Conservation (phyloP, 2,888 invertebrate species). For the Drosophila birchii region DNA sequence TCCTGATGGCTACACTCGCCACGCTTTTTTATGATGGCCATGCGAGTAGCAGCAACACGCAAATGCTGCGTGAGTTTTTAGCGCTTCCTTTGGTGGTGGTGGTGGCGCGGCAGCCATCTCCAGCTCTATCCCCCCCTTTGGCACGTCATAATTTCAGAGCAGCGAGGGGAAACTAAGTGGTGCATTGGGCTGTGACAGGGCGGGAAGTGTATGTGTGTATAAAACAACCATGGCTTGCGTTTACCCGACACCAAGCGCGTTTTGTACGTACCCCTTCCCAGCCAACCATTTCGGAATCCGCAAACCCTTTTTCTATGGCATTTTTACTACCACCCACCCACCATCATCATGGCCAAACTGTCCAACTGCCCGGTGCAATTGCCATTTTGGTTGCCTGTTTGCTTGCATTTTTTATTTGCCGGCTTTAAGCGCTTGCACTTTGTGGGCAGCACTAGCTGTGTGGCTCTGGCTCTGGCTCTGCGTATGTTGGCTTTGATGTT, state of each 20-base stretch:
- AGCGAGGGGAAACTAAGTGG: constrained; percentile 39
- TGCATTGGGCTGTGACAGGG: constrained; percentile 16
- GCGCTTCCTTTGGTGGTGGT: constrained; percentile 28
- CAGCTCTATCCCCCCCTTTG: constrained; percentile 21
- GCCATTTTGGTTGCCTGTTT: constrained; percentile 76
- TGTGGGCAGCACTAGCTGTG: constrained; percentile 44
- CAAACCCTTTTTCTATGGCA: neutral
- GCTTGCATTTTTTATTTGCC: constrained; percentile 78
- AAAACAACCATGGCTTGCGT: constrained; percentile 69
- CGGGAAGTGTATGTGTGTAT: constrained; percentile 34
- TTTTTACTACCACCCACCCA: neutral
- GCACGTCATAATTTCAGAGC: constrained; percentile 73
- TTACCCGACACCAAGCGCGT: constrained; percentile 72
- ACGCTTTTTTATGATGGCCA: constrained; percentile 50
- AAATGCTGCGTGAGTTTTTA: constrained; percentile 72
- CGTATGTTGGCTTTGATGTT: constrained; percentile 57
- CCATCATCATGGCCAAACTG: constrained; percentile 32
- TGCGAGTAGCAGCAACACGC: constrained; percentile 67
- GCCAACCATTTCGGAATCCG: neutral
- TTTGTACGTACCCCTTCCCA: constrained; percentile 47
- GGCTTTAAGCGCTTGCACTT: constrained; percentile 76
- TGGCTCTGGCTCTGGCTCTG: constrained; percentile 17
- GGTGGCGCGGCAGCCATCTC: neutral
- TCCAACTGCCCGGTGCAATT: constrained; percentile 63
- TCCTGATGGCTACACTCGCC: constrained; percentile 38